phyloP scores from a whole-genome alignment of 2,113 vertebrate genomes.

The Tamias sibiricus region DNA sequence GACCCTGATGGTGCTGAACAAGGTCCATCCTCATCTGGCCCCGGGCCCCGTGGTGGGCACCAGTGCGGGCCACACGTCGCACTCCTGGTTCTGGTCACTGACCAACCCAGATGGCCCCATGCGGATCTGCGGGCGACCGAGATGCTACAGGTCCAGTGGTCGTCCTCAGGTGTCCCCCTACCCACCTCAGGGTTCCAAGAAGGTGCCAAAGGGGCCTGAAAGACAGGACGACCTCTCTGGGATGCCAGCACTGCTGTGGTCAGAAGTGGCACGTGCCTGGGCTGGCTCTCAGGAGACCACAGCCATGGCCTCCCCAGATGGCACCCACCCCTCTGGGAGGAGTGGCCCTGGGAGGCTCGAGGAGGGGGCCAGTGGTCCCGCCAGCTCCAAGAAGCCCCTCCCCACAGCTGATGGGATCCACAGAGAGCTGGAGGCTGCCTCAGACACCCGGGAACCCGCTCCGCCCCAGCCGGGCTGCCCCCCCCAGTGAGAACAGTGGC shows the following conservation, averaged over 20 bases:
- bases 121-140: background rate
- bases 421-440: background rate
- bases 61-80: background rate
- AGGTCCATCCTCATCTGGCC: background rate
- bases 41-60: background rate
- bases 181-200: background rate
- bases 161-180: no score
- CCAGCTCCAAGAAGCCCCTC: background rate
- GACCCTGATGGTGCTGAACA: background rate
- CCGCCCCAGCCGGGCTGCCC: no score
- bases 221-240: background rate
- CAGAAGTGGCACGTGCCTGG: background rate
- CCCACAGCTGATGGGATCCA: background rate
- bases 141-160: background rate
- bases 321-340: background rate
- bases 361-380: no score
- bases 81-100: background rate
- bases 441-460: background rate
- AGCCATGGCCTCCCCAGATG: background rate
- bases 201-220: background rate
- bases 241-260: background rate
- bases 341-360: background rate
- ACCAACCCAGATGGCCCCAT: background rate
- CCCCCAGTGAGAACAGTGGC: background rate
- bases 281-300: background rate